phyloP scores from a whole-genome alignment of 2,113 vertebrate genomes.

The Oreochromis tanganicae region DNA sequence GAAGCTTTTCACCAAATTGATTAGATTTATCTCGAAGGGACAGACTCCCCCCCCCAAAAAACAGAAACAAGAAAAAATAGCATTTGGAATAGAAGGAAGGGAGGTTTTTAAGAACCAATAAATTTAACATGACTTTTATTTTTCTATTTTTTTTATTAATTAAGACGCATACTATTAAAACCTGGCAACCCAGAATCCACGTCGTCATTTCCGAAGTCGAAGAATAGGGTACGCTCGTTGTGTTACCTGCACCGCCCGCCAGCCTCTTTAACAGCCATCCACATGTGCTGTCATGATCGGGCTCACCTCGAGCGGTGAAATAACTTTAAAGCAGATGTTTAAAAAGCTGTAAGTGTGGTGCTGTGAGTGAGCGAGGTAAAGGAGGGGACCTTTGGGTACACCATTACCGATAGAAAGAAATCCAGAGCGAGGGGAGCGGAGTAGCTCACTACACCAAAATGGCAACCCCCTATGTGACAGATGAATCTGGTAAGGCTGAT shows the following conservation, averaged over 20 bases:
- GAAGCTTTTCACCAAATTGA: background rate
- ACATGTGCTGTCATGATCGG: background rate
- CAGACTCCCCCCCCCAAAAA: background rate
- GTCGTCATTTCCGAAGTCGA: constrained; percentile 61
- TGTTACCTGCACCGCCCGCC: background rate
- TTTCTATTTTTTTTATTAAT: background rate
- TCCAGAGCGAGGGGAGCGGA: constrained; percentile 27
- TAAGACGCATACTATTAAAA: background rate
- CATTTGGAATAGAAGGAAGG: background rate
- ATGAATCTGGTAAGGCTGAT: constrained; percentile 87
- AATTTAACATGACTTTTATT: background rate
- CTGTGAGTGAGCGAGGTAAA: background rate
- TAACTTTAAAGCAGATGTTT: background rate
- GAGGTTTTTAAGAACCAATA: background rate
- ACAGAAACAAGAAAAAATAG: background rate
- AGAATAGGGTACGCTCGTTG: constrained; percentile 15
- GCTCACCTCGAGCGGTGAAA: background rate
- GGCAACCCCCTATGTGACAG: constrained; percentile 94
- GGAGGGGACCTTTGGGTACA: background rate
- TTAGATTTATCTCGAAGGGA: background rate
- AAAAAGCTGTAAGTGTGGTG: background rate
- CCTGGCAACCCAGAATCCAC: constrained; percentile 54
- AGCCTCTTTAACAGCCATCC: background rate
- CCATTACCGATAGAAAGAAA: background rate
- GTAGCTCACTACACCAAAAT: constrained; percentile 74